A percentile compares a stretch with the other conserved stretches of the same genome.
Conservation (phyloP, 2,797 vertebrate species). For the Pipistrellus nathusii region DNA sequence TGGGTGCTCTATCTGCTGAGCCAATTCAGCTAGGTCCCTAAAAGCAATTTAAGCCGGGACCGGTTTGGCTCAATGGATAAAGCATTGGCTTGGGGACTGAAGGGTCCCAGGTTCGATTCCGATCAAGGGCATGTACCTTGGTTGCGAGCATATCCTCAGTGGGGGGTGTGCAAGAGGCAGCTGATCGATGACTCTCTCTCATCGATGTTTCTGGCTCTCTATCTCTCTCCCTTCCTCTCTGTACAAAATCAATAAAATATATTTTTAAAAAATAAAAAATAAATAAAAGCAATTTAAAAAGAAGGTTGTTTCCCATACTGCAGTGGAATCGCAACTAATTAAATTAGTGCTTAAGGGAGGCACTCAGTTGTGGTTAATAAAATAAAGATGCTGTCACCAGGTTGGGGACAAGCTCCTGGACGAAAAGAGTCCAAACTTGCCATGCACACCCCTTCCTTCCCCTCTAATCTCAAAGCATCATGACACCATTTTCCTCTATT, state of each 20-base stretch:
- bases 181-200: too few species aligned
- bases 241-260: too few species aligned
- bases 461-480: not conserved
- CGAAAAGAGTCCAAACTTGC: not conserved
- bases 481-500: not conserved
- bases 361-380: conserved; percentile 29
- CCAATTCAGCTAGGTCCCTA: not conserved
- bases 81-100: too few species aligned
- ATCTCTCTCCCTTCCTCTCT: too few species aligned
- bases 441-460: not conserved
- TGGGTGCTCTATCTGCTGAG: too few species aligned
- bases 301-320: conserved; percentile 10
- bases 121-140: too few species aligned
- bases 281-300: conserved; percentile 56
- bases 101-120: too few species aligned
- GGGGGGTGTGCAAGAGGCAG: too few species aligned
- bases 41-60: conserved; percentile 50
- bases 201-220: too few species aligned
- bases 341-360: not conserved
- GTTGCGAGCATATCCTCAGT: too few species aligned
- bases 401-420: not conserved
- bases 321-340: not conserved
- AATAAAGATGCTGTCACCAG: conserved; percentile 4
- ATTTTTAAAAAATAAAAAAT: too few species aligned
- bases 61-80: too few species aligned